phyloP scores from a whole-genome alignment of 2,113 vertebrate genomes.

The Vicugna pacos region DNA sequence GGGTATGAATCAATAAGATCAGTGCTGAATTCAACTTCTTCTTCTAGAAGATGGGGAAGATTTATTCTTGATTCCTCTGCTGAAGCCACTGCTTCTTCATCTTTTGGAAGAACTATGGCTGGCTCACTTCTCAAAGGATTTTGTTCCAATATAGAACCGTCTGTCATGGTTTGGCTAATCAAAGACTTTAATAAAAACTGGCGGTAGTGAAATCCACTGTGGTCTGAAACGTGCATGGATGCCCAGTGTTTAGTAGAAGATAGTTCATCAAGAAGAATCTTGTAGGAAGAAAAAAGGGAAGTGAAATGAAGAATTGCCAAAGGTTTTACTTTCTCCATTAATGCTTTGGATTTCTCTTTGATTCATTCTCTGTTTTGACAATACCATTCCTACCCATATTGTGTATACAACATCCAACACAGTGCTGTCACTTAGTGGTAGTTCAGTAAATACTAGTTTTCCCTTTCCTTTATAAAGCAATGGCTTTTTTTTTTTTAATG shows the following conservation, averaged over 20 bases:
- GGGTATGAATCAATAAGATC: slow-evolving; percentile 96
- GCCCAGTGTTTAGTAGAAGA: slow-evolving; percentile 96
- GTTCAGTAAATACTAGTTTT: background rate
- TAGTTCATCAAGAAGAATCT: slow-evolving; percentile 96
- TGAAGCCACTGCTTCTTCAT: slow-evolving; percentile 78
- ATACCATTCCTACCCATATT: background rate
- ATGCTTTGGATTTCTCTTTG: background rate
- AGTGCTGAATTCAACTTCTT: slow-evolving; percentile 94
- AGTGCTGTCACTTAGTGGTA: background rate
- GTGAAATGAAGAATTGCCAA: slow-evolving; percentile 50
- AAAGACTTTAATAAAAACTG: slow-evolving; percentile 96
- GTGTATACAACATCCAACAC: background rate
- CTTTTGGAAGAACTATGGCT: slow-evolving; percentile 84
- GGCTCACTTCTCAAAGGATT: slow-evolving; percentile 79
- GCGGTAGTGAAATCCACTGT: slow-evolving; percentile 99
- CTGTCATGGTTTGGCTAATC: slow-evolving; percentile 84
- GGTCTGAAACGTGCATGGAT: slow-evolving; percentile 97
- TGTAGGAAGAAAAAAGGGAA: slow-evolving; percentile 60
- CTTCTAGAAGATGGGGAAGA: slow-evolving; percentile 87
- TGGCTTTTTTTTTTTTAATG: background rate
- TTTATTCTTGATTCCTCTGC: slow-evolving; percentile 79
- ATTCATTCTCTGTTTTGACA: background rate
- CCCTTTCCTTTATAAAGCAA: slow-evolving; percentile 8
- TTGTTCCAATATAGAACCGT: slow-evolving; percentile 71
- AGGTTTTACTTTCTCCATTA: slow-evolving; percentile 26